Conservation (phyloP, 2,113 vertebrate genomes). For the Leucopsar rothschildi region DNA sequence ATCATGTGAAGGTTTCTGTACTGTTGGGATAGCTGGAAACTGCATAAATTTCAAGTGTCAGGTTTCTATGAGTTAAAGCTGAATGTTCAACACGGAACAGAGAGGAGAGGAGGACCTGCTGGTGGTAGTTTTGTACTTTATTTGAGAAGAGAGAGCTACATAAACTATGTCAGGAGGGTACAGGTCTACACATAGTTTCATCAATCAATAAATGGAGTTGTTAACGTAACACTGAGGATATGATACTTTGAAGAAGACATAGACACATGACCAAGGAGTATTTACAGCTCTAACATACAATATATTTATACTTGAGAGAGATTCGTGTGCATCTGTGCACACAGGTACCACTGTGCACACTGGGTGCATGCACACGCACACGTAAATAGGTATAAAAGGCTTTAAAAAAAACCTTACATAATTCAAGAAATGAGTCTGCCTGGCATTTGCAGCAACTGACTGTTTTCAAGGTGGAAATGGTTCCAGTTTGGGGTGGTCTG, state of each 20-base stretch:
- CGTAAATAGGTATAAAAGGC: constrained; percentile 76
- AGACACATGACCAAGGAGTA: constrained; percentile 76
- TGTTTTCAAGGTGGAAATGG: constrained; percentile 56
- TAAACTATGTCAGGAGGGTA: constrained; percentile 81
- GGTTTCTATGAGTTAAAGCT: neutral
- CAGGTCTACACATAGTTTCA: constrained; percentile 74
- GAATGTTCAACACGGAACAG: neutral
- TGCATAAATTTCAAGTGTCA: neutral
- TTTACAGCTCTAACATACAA: constrained; percentile 79
- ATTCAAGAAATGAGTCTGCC: constrained; percentile 65
- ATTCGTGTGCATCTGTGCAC: constrained; percentile 46
- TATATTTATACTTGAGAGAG: constrained; percentile 76
- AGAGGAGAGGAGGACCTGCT: neutral
- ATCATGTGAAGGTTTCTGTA: neutral
- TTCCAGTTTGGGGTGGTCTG: constrained; percentile 17
- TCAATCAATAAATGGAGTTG: constrained; percentile 77
- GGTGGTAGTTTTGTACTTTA: constrained; percentile 75
- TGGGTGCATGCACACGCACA: constrained; percentile 63
- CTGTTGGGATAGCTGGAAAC: neutral
- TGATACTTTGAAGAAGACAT: constrained; percentile 75
- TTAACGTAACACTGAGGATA: constrained; percentile 78
- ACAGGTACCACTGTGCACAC: constrained; percentile 58
- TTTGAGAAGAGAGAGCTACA: constrained; percentile 83
- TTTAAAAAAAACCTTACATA: constrained; percentile 37
- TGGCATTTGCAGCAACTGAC: constrained; percentile 57